Base-by-base conservation (phyloP, 2,113 vertebrate species). In the Pollachius pollachius region DNA sequence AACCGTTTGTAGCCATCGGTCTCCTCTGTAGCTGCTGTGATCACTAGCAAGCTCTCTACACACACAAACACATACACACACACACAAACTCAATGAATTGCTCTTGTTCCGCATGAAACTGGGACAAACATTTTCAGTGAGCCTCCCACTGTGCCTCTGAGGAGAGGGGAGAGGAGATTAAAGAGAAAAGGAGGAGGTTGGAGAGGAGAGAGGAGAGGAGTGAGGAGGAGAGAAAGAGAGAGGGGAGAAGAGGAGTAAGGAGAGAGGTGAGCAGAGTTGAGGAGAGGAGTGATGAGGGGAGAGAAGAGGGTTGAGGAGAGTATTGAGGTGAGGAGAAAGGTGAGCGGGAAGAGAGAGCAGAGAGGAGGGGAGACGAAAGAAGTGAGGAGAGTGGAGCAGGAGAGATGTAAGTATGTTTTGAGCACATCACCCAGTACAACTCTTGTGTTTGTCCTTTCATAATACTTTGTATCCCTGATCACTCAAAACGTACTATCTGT, bases 1-100 rank as follows among this genome's bases (percentile, higher is more conserved):
- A 97, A 96, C 5, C 95, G 91, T 7, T 73, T 71, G 85, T 93
- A 97, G 0, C 95, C 95, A 1, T 96, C 94, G 0, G 94, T 96
- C 77, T 91, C 88, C 1, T 93, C 90, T 0, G 95, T 96, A 27
- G 95, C 94, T 1, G 93, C 95, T 0, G 95, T 97, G 82, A 97
- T 86, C 23, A 97, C 91, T 81, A 96, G 74, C 60, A 96, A 71
- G 0, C 95, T 93, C 3, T 92, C 95, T 96, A 62, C 0, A 75
- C 11, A 80, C 62, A 78, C n/a, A 54, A 3, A 54, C 52, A 54
- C 52, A 54, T 5, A 54, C 52, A 54, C 52, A 54, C 52, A 54
- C 52, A 54, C 52, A 54, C 52, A 54, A 1, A 52, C 52, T 12
- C 52, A 52, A 5, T 34, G 6, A 34, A 34, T 34, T 34, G 30